Evolutionary conservation across 2,888 invertebrate genomes (phyloP).

Genomic region (Apomyelois bistriatella): DNA sequence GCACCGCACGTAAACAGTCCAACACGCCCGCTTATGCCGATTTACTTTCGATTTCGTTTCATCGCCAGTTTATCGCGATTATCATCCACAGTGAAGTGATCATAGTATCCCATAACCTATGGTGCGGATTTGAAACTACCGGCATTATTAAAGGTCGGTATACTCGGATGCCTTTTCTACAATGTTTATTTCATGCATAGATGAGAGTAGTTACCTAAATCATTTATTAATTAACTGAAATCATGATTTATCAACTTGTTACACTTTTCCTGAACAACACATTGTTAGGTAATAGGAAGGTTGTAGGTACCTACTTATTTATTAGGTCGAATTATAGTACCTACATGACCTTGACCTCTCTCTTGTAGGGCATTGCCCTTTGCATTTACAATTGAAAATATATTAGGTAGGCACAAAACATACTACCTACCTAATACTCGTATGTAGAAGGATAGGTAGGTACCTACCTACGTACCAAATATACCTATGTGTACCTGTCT

Average conservation of each 20-base stretch:
- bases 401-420: not conserved
- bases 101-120: conserved; percentile 17
- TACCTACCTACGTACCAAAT: no score
- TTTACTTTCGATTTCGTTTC: conserved; percentile 48
- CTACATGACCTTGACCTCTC: conserved; percentile 33
- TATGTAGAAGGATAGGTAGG: no score
- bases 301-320: no score
- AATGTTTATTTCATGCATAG: no score
- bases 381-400: not conserved
- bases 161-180: not conserved
- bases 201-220: no score
- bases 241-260: no score
- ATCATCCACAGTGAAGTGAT: not conserved
- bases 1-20: conserved; percentile 59
- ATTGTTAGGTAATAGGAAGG: no score
- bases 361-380: conserved; percentile 6
- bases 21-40: conserved; percentile 23
- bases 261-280: no score
- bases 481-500: no score
- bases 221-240: no score
- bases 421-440: no score
- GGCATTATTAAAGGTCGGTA: conserved; percentile 19
- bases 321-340: no score
- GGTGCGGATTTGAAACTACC: conserved; percentile 28
- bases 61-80: not conserved